Evolutionary conservation across 2,888 invertebrate species (phyloP).

Genomic region (Plutella xylostella): DNA sequence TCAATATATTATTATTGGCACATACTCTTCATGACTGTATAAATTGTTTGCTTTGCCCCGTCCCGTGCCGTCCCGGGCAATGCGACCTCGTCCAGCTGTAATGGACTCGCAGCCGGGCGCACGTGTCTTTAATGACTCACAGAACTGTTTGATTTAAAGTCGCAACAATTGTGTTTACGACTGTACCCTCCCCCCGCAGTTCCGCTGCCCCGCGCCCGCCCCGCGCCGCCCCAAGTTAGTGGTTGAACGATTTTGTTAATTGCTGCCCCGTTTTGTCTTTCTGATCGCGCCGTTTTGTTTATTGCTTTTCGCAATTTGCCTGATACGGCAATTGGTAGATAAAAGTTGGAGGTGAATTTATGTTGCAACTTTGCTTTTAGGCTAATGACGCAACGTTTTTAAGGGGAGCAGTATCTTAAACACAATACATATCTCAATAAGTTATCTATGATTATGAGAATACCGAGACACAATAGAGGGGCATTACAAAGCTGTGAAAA

Average conservation of each 20-base stretch:
- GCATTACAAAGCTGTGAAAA: too few relatives aligned
- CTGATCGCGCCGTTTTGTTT: not conserved
- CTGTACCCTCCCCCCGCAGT: conserved; percentile 19
- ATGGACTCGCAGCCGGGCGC: conserved; percentile 33
- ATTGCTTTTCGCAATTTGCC: too few relatives aligned
- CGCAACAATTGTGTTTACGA: conserved; percentile 63
- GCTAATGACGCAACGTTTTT: not conserved
- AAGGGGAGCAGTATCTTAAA: too few relatives aligned
- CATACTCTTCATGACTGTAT: too few relatives aligned
- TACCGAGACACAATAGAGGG: too few relatives aligned
- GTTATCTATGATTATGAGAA: too few relatives aligned
- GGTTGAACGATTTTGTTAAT: not conserved
- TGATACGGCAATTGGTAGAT: too few relatives aligned
- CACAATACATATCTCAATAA: too few relatives aligned
- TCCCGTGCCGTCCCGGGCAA: conserved; percentile 20
- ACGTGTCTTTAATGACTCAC: conserved; percentile 64
- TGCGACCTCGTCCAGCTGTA: conserved; percentile 25
- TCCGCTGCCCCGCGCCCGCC: conserved; percentile 1
- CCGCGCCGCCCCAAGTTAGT: not conserved
- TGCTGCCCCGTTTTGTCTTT: not conserved
- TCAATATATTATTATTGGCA: too few relatives aligned
- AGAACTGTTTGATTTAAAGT: conserved; percentile 66
- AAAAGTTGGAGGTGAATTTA: too few relatives aligned
- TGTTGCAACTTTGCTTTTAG: not conserved
- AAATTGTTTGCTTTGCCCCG: not conserved